These are phyloP conservation scores for Poicephalus meyeri DNA, from an alignment of 2,113 vertebrate species.

Conservation along the genomic window DNA sequence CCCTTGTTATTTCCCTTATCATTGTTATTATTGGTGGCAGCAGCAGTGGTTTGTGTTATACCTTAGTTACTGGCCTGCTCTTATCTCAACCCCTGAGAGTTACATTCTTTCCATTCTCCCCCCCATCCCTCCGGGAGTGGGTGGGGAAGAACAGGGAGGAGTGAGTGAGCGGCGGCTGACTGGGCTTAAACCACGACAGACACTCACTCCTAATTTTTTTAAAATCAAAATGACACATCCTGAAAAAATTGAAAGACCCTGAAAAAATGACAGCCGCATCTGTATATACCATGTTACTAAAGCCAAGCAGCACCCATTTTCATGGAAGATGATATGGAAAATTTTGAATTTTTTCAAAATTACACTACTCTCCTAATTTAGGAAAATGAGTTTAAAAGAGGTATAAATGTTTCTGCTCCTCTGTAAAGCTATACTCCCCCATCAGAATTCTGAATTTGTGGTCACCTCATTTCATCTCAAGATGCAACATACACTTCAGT, in stretches of 20 bases:
- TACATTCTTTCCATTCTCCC: too few species aligned
- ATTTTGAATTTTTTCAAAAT: neutral
- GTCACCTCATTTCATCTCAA: neutral
- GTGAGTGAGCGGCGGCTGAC: too few species aligned
- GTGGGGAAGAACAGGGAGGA: too few species aligned
- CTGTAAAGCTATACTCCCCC: neutral
- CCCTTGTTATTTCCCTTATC: too few species aligned
- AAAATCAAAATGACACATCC: neutral
- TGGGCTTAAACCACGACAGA: too few species aligned
- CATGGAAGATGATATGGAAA: neutral
- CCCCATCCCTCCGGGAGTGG: too few species aligned
- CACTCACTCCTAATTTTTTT: neutral
- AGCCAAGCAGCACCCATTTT: neutral
- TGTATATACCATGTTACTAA: neutral
- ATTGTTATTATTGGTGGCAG: too few species aligned
- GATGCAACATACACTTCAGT: neutral
- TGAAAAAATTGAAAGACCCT: neutral
- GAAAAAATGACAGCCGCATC: neutral
- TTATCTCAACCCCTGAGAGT: too few species aligned
- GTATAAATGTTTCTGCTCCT: neutral
- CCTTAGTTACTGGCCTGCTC: too few species aligned
- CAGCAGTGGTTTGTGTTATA: too few species aligned
- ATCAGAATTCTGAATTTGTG: neutral
- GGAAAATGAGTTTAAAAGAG: neutral
- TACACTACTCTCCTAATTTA: neutral